Evolutionary conservation across 2,797 vertebrate species (phyloP), one percentile per base, ranked within the genome.

Genomic region (Pelobates cultripes): DNA sequence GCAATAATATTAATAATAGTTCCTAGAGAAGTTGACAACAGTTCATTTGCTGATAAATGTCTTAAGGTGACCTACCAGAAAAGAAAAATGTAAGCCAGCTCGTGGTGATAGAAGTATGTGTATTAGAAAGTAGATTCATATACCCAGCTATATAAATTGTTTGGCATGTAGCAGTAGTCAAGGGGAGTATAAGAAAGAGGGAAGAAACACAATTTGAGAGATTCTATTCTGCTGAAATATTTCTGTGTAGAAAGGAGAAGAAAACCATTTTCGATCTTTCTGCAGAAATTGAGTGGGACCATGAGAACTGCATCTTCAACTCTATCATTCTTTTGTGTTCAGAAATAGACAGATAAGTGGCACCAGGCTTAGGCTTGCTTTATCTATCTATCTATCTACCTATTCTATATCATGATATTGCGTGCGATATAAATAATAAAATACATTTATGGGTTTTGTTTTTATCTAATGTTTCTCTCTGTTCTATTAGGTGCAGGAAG

Each of bases 201-300:
- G 71, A 78, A 73, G 70, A 78, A 78, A 70, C 66, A 70, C 78
- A 82, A 77, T 83, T 83, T 73, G 55, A 74, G 81, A 83, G 70
- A 83, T 78, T 78, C 81, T 53, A 74, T 69, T 78, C 68, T 68
- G 43, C 76, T 83, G 76, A 83, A 83, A 83, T 83, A 83, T 83
- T 83, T 83, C 78, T 83, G 76, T 78, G 76, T 43, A 74, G 76
- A 70, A 70, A 69, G 64, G 55, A 70, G 81, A 28, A 78, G 81
- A 75, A 78, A 78, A 76, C 74, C 70, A 83, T 83, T 83, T 78
- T 74, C 76, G 78, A 83, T 83, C 76, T 79, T 83, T 63, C 71
- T 41, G 70, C 42, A 8, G 66, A 78, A 74, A 75, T 74, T 73
- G 44, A 78, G 70, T 78, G 78, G 73, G 63, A 64, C 73, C 60